These are phyloP conservation scores for Scrobipalpa atriplicella DNA, from an alignment of 2,888 invertebrate genomes.

Conservation along the genomic window DNA sequence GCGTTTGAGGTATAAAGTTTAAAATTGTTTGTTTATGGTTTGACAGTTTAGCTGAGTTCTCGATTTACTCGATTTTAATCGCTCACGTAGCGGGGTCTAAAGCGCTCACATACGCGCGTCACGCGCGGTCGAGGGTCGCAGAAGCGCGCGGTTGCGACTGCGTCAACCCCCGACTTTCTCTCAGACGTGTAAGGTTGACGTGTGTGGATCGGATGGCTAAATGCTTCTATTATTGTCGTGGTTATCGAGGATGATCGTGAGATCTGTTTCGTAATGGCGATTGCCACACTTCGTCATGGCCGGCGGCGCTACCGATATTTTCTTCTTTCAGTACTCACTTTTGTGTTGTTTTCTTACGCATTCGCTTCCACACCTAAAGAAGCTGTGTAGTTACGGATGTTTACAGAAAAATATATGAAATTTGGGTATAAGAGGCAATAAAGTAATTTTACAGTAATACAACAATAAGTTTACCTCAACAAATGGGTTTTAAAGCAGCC, in stretches of 20 bases:
- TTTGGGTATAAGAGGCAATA: not conserved
- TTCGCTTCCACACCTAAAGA: not conserved
- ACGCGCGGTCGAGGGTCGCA: slow-evolving; percentile 45
- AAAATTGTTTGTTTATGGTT: slow-evolving; percentile 46
- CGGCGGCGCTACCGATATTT: not conserved
- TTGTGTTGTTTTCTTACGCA: not conserved
- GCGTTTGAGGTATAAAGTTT: slow-evolving; percentile 42
- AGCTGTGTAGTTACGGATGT: not conserved
- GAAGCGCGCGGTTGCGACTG: not conserved
- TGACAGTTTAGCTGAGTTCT: slow-evolving; percentile 45
- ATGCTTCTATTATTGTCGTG: slow-evolving; percentile 55
- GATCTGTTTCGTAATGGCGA: slow-evolving; percentile 25
- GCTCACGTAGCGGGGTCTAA: slow-evolving; percentile 59
- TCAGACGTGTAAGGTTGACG: slow-evolving; percentile 50
- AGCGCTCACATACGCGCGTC: slow-evolving; percentile 61
- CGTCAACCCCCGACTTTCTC: slow-evolving; percentile 56
- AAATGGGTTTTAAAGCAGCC: slow-evolving; percentile 11
- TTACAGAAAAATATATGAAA: not conserved
- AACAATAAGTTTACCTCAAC: not conserved
- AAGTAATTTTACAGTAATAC: not conserved
- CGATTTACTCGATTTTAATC: slow-evolving; percentile 62
- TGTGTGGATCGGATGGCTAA: slow-evolving; percentile 42
- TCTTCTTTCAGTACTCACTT: not conserved
- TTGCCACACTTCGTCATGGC: slow-evolving; percentile 3
- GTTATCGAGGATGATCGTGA: slow-evolving; percentile 52